These are phyloP conservation scores for Euglossa dilemma DNA, from an alignment of 1,140 invertebrate species.

Conservation along the genomic window DNA sequence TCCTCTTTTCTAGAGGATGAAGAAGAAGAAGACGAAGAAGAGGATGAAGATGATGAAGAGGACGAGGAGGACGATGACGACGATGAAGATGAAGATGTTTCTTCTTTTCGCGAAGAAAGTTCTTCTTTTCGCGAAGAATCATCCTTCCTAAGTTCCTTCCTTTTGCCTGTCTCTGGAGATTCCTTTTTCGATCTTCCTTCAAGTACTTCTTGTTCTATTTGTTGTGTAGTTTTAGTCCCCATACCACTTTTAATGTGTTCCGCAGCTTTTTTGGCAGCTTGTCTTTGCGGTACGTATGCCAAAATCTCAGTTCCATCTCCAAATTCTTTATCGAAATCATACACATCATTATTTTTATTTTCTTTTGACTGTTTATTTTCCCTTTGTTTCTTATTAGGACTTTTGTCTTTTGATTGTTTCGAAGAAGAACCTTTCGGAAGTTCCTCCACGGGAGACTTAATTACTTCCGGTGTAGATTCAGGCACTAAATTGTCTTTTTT, in stretches of 20 bases:
- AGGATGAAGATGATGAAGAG: slow-evolving; percentile 32
- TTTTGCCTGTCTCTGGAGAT: slow-evolving; percentile 73
- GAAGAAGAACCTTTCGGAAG: slow-evolving; percentile 56
- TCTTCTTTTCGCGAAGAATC: slow-evolving; percentile 76
- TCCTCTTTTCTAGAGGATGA: slow-evolving; percentile 70
- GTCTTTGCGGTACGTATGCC: slow-evolving; percentile 93
- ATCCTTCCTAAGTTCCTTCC: slow-evolving; percentile 74
- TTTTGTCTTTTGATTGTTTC: slow-evolving; percentile 79
- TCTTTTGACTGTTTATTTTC: slow-evolving; percentile 76
- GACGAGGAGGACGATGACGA: slow-evolving; percentile 35
- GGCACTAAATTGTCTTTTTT: slow-evolving; percentile 73
- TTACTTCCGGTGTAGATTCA: slow-evolving; percentile 61
- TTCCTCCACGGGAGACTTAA: slow-evolving; percentile 73
- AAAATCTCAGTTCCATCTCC: slow-evolving; percentile 88
- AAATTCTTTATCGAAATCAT: slow-evolving; percentile 86
- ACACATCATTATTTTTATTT: slow-evolving; percentile 82
- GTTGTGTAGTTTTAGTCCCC: slow-evolving; percentile 83
- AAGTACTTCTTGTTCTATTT: slow-evolving; percentile 62
- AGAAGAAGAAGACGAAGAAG: slow-evolving; percentile 35
- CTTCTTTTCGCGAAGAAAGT: slow-evolving; percentile 66
- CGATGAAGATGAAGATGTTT: slow-evolving; percentile 48
- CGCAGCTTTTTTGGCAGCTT: slow-evolving; percentile 95
- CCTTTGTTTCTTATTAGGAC: slow-evolving; percentile 69
- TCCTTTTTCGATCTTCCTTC: slow-evolving; percentile 78
- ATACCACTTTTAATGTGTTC: slow-evolving; percentile 93